Base-by-base conservation (phyloP, 2,888 invertebrate genomes). In the Agriopis marginaria region DNA sequence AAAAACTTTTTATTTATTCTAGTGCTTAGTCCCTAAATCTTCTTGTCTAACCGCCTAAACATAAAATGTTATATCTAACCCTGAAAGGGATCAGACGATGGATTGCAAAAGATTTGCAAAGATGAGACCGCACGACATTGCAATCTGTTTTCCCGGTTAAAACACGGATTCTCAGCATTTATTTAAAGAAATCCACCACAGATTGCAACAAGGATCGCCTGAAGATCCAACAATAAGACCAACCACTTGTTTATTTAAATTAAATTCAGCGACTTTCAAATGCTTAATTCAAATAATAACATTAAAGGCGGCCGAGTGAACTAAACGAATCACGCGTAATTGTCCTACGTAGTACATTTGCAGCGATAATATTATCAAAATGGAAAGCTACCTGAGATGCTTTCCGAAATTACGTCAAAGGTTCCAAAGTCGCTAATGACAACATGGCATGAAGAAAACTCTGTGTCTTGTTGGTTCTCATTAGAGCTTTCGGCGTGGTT, bases 201-300 rank as follows among this genome's bases (percentile, higher is more conserved):
- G 63, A 65, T 66, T 77, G 72, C 74, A 73, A 66, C 61, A 62
- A 59, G 64, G 69, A 72, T 78, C 72, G 75, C 72, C 74, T 74
- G 73, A 79, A 79, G 79, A 69, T 50, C 42, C 55, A 64, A 76
- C 71, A 82, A 77, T 81, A 79, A 79, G 74, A 71, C 74, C 77
- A 60, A 78, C 79, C 81, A 80, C 79, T 89, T 87, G 84, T 86
- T 85, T 86, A 86, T 83, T 82, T 81, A 89, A 90, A 90, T 88
- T 84, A 88, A 74, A 74, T 80, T 84, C 82, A 74, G 76, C 77
- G 81, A 84, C 85, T 87, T 88, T 82, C 81, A 86, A 89, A 88
- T 88, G 86, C 88, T 82, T 88, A 89, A 91, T 88, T 90, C 87
- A 83, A 86, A 90, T 88, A 91, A 90, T 87, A 89, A 88, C 86